A percentile compares a stretch with the other conserved stretches of the same genome.
phyloP scores from a whole-genome alignment of 2,888 invertebrate species.

The Drosophila bunnanda region DNA sequence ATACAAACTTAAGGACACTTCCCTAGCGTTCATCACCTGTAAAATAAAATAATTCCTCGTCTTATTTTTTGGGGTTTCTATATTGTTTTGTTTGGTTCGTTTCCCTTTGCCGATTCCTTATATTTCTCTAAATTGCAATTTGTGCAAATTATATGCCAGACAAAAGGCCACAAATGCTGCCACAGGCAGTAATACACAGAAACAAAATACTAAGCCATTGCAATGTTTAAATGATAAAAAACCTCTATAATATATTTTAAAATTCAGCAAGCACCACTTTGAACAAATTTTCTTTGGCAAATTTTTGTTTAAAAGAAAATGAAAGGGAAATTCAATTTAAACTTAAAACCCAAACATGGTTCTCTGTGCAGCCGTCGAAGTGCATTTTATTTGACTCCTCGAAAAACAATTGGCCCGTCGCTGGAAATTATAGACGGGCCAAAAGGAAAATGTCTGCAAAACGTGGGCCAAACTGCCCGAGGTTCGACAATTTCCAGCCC shows the following conservation, averaged over 20 bases:
- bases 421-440: constrained; percentile 67
- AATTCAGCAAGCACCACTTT: neutral
- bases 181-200: neutral
- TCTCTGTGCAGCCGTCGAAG: constrained; percentile 44
- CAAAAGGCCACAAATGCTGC: constrained; percentile 68
- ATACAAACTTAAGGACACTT: neutral
- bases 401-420: constrained; percentile 42
- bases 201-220: neutral
- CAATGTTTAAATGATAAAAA: neutral
- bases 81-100: constrained; percentile 31
- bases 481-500: constrained; percentile 11
- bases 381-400: constrained; percentile 69
- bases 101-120: constrained; percentile 54
- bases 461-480: constrained; percentile 69
- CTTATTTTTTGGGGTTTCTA: constrained; percentile 49
- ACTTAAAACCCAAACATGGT: neutral
- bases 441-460: constrained; percentile 74
- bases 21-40: constrained; percentile 1
- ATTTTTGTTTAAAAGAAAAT: neutral
- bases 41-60: constrained; percentile 51
- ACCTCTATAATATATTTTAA: neutral
- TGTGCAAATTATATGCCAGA: constrained; percentile 76
- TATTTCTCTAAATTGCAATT: constrained; percentile 81
- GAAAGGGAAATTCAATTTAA: neutral
- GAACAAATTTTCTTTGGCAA: neutral